phyloP scores from a whole-genome alignment of 2,113 vertebrate genomes.

The Diadophis punctatus region DNA sequence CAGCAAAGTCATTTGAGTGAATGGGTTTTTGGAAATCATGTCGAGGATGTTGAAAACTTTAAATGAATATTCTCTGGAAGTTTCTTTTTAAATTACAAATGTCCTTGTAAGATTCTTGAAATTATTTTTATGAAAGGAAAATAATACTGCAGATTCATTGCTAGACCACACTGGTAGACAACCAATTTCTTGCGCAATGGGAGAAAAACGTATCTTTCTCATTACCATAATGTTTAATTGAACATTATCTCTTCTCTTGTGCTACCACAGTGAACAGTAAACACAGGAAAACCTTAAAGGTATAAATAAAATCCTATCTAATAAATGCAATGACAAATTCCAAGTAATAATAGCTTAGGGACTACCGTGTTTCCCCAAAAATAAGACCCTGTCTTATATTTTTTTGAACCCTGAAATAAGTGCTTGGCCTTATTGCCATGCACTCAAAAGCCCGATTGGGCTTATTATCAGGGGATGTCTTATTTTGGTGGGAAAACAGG shows the following conservation, averaged over 20 bases:
- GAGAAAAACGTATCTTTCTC: not conserved
- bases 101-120: not conserved
- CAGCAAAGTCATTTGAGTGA: not conserved
- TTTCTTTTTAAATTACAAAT: slow-evolving; percentile 10
- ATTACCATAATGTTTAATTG: not conserved
- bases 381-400: too few relatives aligned
- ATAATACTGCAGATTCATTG: not conserved
- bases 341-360: not conserved
- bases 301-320: not conserved
- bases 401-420: too few relatives aligned
- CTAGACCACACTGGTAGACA: not conserved
- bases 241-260: not conserved
- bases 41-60: not conserved
- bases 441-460: too few relatives aligned
- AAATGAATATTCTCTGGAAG: not conserved
- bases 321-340: not conserved
- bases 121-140: not conserved
- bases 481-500: too few relatives aligned
- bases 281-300: not conserved
- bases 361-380: too few relatives aligned
- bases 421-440: too few relatives aligned
- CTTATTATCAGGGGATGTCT: too few relatives aligned
- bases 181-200: not conserved
- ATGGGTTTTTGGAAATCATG: slow-evolving; percentile 29
- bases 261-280: not conserved